phyloP scores from a whole-genome alignment of 2,797 vertebrate species.

The Takifugu rubripes region DNA sequence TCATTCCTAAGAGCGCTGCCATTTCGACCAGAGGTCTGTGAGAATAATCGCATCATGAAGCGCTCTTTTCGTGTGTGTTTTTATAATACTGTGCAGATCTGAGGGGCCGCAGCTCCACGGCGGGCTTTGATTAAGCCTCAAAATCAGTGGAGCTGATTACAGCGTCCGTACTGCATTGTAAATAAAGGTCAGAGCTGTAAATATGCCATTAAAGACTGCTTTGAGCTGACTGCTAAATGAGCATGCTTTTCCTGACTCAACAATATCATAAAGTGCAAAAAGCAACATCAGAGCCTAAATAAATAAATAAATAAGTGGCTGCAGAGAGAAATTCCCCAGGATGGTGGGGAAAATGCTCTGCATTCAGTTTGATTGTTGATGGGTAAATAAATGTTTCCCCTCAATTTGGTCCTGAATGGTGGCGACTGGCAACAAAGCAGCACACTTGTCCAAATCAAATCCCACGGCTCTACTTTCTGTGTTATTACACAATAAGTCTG shows the following conservation, averaged over 20 bases:
- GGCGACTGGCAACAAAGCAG: conserved; percentile 55
- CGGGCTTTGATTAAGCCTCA: conserved; percentile 14
- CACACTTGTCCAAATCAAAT: conserved; percentile 63
- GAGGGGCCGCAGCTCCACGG: not conserved
- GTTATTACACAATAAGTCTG: conserved; percentile 68
- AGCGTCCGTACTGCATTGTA: conserved; percentile 7
- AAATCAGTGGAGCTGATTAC: conserved; percentile 26
- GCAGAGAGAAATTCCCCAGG: conserved; percentile 12
- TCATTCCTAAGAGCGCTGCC: not conserved
- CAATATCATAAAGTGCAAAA: conserved; percentile 8
- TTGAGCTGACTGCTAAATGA: not conserved
- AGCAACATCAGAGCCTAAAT: conserved; percentile 11
- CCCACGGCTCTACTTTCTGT: conserved; percentile 59
- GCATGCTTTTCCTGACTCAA: not conserved
- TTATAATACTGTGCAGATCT: not conserved
- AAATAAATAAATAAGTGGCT: conserved; percentile 7
- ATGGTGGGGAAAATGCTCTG: conserved; percentile 31
- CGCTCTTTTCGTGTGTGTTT: not conserved
- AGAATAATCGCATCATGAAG: not conserved
- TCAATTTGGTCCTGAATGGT: conserved; percentile 64
- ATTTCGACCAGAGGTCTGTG: not conserved
- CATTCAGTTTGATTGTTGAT: conserved; percentile 41
- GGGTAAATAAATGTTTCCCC: conserved; percentile 54
- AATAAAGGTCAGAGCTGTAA: conserved; percentile 31
- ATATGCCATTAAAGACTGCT: conserved; percentile 9